Conservation (phyloP, 2,797 vertebrate genomes). For the Danio jaintianensis region DNA sequence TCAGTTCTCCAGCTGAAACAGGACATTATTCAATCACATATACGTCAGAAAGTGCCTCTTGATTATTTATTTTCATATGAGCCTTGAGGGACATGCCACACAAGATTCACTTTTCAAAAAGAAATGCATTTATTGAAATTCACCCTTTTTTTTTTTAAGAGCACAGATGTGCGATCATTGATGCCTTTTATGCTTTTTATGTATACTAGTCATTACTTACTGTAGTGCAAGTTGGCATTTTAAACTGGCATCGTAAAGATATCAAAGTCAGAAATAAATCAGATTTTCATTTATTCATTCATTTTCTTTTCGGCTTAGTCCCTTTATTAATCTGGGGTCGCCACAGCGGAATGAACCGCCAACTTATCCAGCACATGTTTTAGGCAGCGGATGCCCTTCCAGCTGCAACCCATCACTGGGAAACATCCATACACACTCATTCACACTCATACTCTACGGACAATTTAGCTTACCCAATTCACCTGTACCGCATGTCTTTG, state of each 20-base stretch:
- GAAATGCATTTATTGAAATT: background rate
- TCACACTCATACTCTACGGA: too few species aligned
- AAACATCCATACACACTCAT: too few species aligned
- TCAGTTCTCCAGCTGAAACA: background rate
- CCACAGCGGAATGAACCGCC: too few species aligned
- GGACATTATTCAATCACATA: background rate
- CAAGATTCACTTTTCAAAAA: background rate
- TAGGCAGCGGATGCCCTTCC: too few species aligned
- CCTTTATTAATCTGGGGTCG: too few species aligned
- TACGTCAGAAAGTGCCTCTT: background rate
- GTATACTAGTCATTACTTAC: background rate
- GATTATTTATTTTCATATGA: background rate
- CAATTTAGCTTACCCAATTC: too few species aligned
- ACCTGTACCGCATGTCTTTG: too few species aligned
- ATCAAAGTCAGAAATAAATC: background rate
- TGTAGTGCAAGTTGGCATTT: background rate
- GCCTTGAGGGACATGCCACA: background rate
- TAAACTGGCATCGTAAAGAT: background rate
- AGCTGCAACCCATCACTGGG: too few species aligned
- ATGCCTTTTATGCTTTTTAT: background rate
- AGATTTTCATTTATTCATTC: too few species aligned
- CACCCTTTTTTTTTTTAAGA: background rate
- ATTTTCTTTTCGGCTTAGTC: too few species aligned
- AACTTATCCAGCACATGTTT: too few species aligned
- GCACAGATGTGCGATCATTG: background rate